Base-by-base conservation (phyloP, 2,113 vertebrate species). In the Callipepla californica region DNA sequence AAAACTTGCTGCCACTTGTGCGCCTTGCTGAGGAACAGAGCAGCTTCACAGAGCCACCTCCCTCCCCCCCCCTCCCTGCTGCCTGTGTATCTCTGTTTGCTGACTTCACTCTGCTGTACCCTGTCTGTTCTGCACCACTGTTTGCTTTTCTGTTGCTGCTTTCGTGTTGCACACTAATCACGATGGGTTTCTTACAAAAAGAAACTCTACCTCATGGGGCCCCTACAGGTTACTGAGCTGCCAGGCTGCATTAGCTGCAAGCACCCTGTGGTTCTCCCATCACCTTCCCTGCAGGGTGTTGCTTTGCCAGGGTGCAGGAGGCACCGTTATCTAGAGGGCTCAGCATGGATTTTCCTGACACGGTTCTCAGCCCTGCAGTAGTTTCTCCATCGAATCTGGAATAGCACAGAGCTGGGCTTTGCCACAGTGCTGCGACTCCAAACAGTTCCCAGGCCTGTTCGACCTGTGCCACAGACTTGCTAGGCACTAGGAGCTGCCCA, bases 41-140 rank as follows among this genome's bases (percentile, higher is more conserved):
- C 0, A 0, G 15, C 65, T 81, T 72, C 28, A 68, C 9, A 8
- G 68, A 30, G 62, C 32, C 0, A 0, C 11, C 30, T 19, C 1
- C 34, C 67, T 80, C 47, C 51, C 40, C 85, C 58, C 38, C n/a
- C 14, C 34, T 22, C 4, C 47, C n/a, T 13, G 17, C 48, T 50
- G 6, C 68, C 77, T 78, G n/a, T 80, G n/a, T 57, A 2, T 38
- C 83, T 89, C 30, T 36, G 19, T 61, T 42, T 85, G 63, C 80
- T 66, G 50, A 25, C 45, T 89, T 67, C 19, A 14, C 28, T 36
- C 55, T 28, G 22, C 72, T 50, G 61, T 70, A 59, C 32, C 78
- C 66, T 7, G 10, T 66, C 80, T 55, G 53, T 44, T 66, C 85
- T 53, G 53, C 79, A 1, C 0, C 68, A 62, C 75, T 12, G 1